Conservation (phyloP, 2,113 vertebrate genomes). For the Calonectris borealis region DNA sequence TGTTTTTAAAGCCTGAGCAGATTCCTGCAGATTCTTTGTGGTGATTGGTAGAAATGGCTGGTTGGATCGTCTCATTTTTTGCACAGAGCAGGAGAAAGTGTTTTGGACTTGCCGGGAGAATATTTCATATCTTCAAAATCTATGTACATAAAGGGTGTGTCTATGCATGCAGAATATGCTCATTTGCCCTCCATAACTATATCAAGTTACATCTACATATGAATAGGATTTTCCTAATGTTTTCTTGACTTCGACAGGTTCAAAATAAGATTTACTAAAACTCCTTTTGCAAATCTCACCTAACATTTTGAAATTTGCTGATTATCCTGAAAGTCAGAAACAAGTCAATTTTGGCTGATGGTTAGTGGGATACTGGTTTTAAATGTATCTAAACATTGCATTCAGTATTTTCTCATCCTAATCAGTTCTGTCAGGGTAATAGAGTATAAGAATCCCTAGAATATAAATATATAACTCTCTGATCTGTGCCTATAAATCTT, state of each 20-base stretch:
- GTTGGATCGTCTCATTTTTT: neutral
- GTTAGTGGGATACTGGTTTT: neutral
- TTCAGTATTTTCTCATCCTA: neutral
- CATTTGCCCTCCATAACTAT: neutral
- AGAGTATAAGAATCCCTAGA: neutral
- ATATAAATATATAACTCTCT: neutral
- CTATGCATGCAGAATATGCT: neutral
- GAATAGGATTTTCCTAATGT: neutral
- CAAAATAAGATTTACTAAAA: neutral
- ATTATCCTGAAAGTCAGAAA: neutral
- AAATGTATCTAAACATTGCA: neutral
- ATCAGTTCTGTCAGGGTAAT: neutral
- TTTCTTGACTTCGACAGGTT: neutral
- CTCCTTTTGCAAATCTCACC: neutral
- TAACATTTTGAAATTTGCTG: neutral
- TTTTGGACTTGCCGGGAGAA: neutral
- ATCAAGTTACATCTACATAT: neutral
- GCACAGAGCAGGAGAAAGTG: neutral
- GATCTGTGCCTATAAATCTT: neutral
- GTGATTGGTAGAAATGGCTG: neutral
- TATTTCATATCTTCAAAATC: neutral
- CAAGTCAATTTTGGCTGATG: neutral
- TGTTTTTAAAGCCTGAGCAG: neutral
- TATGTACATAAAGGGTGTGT: rapidly evolving
- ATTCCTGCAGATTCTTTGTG: neutral